Evolutionary conservation across 1,140 invertebrate species (phyloP), one percentile per base, ranked within the genome.

Genomic region (Zaprionus gabonicus): DNA sequence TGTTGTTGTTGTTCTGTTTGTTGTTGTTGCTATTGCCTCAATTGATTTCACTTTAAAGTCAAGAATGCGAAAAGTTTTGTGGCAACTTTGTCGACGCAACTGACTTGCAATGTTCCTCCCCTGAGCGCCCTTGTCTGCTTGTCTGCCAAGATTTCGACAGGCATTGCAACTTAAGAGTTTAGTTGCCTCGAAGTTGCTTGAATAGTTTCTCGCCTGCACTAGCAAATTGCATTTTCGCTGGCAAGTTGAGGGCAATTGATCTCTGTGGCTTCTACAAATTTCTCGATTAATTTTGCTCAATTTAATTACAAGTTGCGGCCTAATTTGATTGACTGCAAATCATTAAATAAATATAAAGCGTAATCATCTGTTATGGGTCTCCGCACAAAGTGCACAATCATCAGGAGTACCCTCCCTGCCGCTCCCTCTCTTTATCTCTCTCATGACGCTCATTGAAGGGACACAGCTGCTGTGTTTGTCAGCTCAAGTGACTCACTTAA

Each of bases 21-120:
- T 41, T 41, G 36, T 6, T 44, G 38, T 3, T 44, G 41, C n/a
- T 17, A n/a, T 80, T 23, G 83, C 77, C 67, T 74, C 83, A 77
- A 82, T 86, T 88, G 81, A 88, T 84, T 88, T 83, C 65, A 62
- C 81, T 83, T 87, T 81, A 69, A 84, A 88, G 77, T 80, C 59
- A 38, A 72, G 36, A 80, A 75, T 71, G 76, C 70, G 60, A 51
- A 58, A 85, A 78, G 41, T 81, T 77, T 71, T 13, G 41, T 41
- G 31, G 27, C 64, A 76, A 71, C 64, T 77, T 87, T 65, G 38
- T 20, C 13, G n/a, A 15, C 13, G 4, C 2, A 20, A 31, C 46
- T 60, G 13, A 10, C 13, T 12, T 6, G n/a, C 44, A 4, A 36
- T 49, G 23, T 64, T 63, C 53, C 51, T 36, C 23, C 20, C 23